Base-by-base conservation (phyloP, 2,113 vertebrate species). In the Cochlearius cochlearius region DNA sequence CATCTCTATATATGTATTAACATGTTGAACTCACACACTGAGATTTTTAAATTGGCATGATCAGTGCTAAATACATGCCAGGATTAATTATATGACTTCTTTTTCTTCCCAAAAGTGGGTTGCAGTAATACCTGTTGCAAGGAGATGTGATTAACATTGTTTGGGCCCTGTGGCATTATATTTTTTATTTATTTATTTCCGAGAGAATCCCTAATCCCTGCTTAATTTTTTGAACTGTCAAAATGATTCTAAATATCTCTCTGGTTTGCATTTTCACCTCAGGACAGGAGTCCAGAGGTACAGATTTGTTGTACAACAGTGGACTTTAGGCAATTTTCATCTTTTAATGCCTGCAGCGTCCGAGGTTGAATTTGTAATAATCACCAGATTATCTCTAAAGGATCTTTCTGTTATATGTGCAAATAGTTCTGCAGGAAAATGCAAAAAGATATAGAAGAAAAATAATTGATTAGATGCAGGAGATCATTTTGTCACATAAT, bases 181-280 rank as follows among this genome's bases (percentile, higher is more conserved):
- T 96, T 91, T 58, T 97, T 97, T 97, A 68, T 96, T 92, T 97
- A 92, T 92, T 94, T 97, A 87, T 94, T 97, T 97, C 36, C 53
- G 67, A 95, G 86, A 77, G 90, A 97, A 96, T 98, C 98, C 97
- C 97, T 98, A 98, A 98, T 98, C 98, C 98, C 98, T 89, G 93
- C 78, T 98, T 98, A 98, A 98, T 98, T 98, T 98, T 98, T 98
- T 97, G 94, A 98, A 98, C 98, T 98, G 98, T 98, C 98, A 98
- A 97, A 98, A 97, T 75, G 94, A 98, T 97, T 98, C 96, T 98
- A 98, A 98, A 97, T 98, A 98, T 98, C 98, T 98, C 91, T 95
- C 94, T 93, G 74, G 96, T 98, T 98, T 98, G 97, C 97, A 98
- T 98, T 98, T 98, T 98, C 98, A 98, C 98, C 98, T 98, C 90